Evolutionary conservation across 2,113 vertebrate species (phyloP).

Genomic region (Scomber scombrus): DNA sequence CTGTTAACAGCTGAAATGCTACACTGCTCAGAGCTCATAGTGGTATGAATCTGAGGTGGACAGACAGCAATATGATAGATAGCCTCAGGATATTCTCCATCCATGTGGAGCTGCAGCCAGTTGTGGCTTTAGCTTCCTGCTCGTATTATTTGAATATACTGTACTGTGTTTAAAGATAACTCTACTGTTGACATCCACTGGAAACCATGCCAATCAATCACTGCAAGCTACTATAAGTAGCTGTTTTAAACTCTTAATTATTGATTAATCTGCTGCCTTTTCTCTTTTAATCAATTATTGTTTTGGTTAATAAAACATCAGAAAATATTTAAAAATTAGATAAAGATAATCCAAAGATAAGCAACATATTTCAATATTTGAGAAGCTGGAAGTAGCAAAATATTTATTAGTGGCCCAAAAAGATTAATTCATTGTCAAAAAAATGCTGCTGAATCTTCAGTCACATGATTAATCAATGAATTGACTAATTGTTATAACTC

Average conservation of each 20-base stretch:
- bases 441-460: too few relatives aligned
- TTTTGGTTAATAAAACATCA: too few relatives aligned
- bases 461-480: too few relatives aligned
- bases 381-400: too few relatives aligned
- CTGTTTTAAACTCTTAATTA: background rate
- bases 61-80: constrained; percentile 58
- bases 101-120: constrained; percentile 20
- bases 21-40: constrained; percentile 63
- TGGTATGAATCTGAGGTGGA: constrained; percentile 59
- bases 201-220: background rate
- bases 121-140: constrained; percentile 35
- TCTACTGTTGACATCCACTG: background rate
- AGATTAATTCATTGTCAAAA: too few relatives aligned
- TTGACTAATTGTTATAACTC: background rate
- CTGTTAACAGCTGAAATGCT: constrained; percentile 83
- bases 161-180: constrained; percentile 1
- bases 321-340: too few relatives aligned
- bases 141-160: constrained; percentile 39
- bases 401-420: too few relatives aligned
- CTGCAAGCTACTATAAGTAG: background rate
- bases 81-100: constrained; percentile 45
- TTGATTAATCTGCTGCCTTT: too few relatives aligned
- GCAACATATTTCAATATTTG: too few relatives aligned
- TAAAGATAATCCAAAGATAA: too few relatives aligned
- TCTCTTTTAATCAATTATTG: too few relatives aligned